Evolutionary conservation across 2,888 invertebrate genomes (phyloP), one percentile per base, ranked within the genome.

Genomic region (Malachius bipustulatus): DNA sequence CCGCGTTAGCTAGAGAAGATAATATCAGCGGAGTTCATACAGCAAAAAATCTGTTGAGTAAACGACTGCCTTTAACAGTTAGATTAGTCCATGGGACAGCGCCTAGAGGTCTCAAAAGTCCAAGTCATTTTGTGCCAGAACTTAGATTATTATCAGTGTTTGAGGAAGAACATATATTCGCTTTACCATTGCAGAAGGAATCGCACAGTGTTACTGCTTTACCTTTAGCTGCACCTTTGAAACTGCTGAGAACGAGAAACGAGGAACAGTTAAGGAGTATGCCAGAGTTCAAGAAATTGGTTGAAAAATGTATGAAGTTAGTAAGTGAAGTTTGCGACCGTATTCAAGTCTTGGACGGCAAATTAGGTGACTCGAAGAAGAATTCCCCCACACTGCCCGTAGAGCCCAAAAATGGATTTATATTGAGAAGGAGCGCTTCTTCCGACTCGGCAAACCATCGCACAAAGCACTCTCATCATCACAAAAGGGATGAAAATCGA

Each of bases 1-100:
- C 90, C 50, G 87, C 89, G 31, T 70, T 94, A 36, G 93, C 93
- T 41, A 79, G 87, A 54, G 87, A 89, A 61, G 89, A 89, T 54
- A 90, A 89, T 64, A 90, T 94, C 44, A 87, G 89, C 56, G 93
- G 93, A 13, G 93, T 93, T 11, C 93, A 94, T 62, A 84, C 85
- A 43, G 87, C 90, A 10, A 78, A 82, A 55, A 90, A 88, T 52
- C 68, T 94, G 45, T 65, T 93, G 36, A 78, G 82, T 45, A 94
- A 93, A 63, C 73, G 93, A 45, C 72, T 94, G 65, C 94, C 94
- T 15, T 71, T 94, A 45, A 90, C 90, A 45, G 91, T 94, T 10
- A 74, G 91, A 53, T 69, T 93, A 52, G 90, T 93, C 3, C 87
- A 90, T 55, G 93, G 93, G 16, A 82, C 83, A 34, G 79, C 84